Percentiles rank a stretch among this genome's conserved stretches.
phyloP scores from a whole-genome alignment of 2,888 invertebrate species.

The Erynnis tages region DNA sequence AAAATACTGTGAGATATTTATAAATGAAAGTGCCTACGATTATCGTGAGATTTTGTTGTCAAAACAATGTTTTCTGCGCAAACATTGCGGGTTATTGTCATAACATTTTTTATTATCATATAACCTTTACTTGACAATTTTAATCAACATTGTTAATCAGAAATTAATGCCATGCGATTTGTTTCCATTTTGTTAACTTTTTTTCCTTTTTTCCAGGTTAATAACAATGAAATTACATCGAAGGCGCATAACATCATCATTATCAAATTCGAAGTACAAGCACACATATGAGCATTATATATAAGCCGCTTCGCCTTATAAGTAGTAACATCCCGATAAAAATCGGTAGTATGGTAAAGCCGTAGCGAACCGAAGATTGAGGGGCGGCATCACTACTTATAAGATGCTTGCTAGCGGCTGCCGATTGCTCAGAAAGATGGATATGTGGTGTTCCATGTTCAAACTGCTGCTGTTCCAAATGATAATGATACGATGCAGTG shows the following conservation, averaged over 20 bases:
- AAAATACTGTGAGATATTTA: conserved; percentile 1
- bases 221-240: conserved; percentile 67
- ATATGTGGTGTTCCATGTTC: conserved; percentile 68
- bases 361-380: conserved; percentile 34
- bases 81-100: conserved; percentile 9
- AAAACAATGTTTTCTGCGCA: no score
- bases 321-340: conserved; percentile 22
- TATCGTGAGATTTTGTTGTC: background rate
- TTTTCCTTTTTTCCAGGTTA: conserved; percentile 62
- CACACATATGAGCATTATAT: conserved; percentile 42
- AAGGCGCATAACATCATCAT: conserved; percentile 55
- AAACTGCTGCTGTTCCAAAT: conserved; percentile 72
- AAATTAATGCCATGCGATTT: conserved; percentile 7
- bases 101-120: conserved; percentile 7
- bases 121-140: conserved; percentile 6
- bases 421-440: conserved; percentile 66
- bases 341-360: conserved; percentile 41
- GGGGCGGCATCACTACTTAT: conserved; percentile 43
- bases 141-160: conserved; percentile 7
- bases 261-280: conserved; percentile 70
- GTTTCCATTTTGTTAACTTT: conserved; percentile 15
- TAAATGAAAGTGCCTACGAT: background rate
- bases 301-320: conserved; percentile 11
- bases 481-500: conserved; percentile 66
- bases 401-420: conserved; percentile 59